Evolutionary conservation across 1,140 invertebrate genomes (phyloP).

Genomic region (Lordiphosa clarofinis): DNA sequence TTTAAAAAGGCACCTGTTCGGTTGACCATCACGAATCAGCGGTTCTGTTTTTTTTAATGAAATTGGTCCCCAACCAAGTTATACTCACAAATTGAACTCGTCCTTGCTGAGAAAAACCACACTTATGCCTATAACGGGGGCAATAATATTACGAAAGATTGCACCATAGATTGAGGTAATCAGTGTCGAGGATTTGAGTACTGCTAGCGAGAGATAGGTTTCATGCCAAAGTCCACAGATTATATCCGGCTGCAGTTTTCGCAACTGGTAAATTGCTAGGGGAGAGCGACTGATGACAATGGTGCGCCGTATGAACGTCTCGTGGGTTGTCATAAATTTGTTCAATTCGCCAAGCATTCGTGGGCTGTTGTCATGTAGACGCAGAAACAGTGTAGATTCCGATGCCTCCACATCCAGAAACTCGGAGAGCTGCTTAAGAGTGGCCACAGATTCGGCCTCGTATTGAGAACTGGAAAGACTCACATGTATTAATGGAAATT

Average conservation of each 20-base stretch:
- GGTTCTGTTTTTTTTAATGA: too few relatives aligned
- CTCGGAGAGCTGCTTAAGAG: constrained; percentile 55
- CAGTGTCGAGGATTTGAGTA: constrained; percentile 71
- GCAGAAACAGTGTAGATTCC: constrained; percentile 57
- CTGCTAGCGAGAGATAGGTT: constrained; percentile 57
- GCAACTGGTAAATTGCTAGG: constrained; percentile 73
- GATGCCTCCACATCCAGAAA: constrained; percentile 55
- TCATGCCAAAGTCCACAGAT: constrained; percentile 79
- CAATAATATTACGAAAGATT: constrained; percentile 76
- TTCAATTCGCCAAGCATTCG: constrained; percentile 67
- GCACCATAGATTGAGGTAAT: constrained; percentile 78
- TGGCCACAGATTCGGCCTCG: constrained; percentile 61
- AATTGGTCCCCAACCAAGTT: not conserved
- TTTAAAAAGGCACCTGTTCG: too few relatives aligned
- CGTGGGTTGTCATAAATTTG: constrained; percentile 51
- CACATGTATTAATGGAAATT: not conserved
- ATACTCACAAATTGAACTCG: constrained; percentile 75
- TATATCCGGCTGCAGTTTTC: constrained; percentile 69
- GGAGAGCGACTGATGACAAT: constrained; percentile 72
- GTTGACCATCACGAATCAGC: too few relatives aligned
- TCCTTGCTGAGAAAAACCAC: constrained; percentile 78
- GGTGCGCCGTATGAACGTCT: constrained; percentile 59
- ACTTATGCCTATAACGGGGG: constrained; percentile 78
- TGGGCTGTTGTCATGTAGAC: constrained; percentile 66
- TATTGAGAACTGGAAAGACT: constrained; percentile 58